Evolutionary conservation across 2,888 invertebrate genomes (phyloP), one percentile per base, ranked within the genome.

Genomic region (Xanthia togata): DNA sequence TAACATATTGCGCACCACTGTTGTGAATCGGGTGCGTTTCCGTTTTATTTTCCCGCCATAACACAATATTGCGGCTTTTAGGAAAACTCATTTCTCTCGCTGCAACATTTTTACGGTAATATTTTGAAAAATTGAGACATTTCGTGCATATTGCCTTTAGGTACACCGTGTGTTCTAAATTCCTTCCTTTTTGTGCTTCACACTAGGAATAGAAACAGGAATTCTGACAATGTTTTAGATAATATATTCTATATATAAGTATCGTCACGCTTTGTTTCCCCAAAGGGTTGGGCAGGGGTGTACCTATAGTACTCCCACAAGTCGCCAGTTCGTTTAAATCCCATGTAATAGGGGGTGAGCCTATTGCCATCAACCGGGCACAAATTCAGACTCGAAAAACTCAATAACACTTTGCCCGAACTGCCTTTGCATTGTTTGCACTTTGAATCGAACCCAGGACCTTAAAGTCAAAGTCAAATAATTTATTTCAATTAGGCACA

Each of bases 1-100:
- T 79, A 87, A 86, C 78, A 81, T 84, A 88, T 78, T 86, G 84
- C 78, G 60, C 70, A 41, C 53, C 59, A 41, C 73, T 76, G 62
- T 67, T 57, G 78, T 64, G 79, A 72, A 85, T 83, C 67, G 75
- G 63, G 55, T 78, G 79, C 86, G 70, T 82, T 78, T 79, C 65
- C 65, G 78, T 84, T 84, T 84, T 79, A 81, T 87, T 83, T 76
- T 55, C 1, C 75, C 78, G 69, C 75, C 70, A 55, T 68, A 80
- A 81, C 77, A 82, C 71, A 82, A 75, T 78, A 47, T 63, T 70
- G 74, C 70, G 78, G 87, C 53, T 82, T 70, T 72, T 41, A 65
- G 67, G 53, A 55, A 78, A 82, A 81, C 75, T 70, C 64, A 83
- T 80, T 84, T 87, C 65, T 74, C 73, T 68, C 75, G 47, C 64